Base-by-base conservation (phyloP, 2,888 invertebrate genomes). In the Drosophila mimetica region DNA sequence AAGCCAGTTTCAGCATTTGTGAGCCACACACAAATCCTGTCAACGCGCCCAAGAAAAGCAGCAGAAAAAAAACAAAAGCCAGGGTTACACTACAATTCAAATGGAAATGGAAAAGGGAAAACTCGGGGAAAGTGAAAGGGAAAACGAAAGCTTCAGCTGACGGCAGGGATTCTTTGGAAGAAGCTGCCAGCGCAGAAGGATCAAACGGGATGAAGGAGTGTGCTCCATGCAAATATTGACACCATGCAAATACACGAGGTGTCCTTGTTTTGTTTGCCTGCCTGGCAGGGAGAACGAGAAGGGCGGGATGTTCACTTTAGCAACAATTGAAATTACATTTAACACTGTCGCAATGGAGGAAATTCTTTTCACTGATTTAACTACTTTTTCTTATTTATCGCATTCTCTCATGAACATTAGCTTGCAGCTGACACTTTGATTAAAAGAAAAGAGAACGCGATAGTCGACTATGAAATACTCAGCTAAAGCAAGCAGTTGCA, bases 141-240 rank as follows among this genome's bases (percentile, higher is more conserved):
- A 41, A 44, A 46, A 11, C 53, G 11, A 39, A 34, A 41, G 30
- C 42, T 61, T 11, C 25, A 20, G 39, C 14, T 47, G 34, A 11
- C 42, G 16, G 34, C 41, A 22, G 25, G 22, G 30, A 51, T 34
- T 30, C 41, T 34, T 20, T 41, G 34, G 34, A 11, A 47, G 30
- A 16, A n/a, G n/a, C 57, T 42, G 34, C 20, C 7, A 32, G 47
- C 16, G 9, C n/a, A 20, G 53, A 46, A 46, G 66, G 44, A 66
- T 66, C 53, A 75, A 75, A 69, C 48, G 20, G 51, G 39, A 58
- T 30, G 44, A 53, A 52, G 42, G 18, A 58, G 67, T 79, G 47
- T 67, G 53, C 50, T 64, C 30, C 65, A 61, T 39, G 74, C 71
- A 79, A 80, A 80, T 76, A 85, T 85, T 80, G 71, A 71, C 76